Evolutionary conservation across 2,888 invertebrate species (phyloP).

Genomic region (Synergus umbraculus): DNA sequence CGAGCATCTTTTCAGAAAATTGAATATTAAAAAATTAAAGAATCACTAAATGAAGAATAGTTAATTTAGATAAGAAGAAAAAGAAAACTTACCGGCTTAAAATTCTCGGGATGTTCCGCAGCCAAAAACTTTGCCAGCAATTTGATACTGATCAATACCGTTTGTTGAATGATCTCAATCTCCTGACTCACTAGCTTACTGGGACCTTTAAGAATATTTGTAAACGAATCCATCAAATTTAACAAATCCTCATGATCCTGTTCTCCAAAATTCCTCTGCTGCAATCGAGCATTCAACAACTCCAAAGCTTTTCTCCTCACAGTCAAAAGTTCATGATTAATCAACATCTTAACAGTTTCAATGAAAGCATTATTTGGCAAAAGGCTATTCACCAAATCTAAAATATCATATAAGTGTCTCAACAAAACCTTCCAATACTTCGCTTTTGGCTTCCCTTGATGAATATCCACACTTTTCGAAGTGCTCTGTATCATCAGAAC

Average conservation of each 20-base stretch:
- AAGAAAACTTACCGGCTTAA: slow-evolving; percentile 79
- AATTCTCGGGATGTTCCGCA: slow-evolving; percentile 82
- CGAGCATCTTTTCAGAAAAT: slow-evolving; percentile 79
- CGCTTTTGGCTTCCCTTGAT: slow-evolving; percentile 79
- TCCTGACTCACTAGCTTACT: slow-evolving; percentile 80
- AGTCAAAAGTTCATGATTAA: slow-evolving; percentile 84
- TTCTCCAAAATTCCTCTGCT: slow-evolving; percentile 82
- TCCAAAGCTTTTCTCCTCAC: slow-evolving; percentile 91
- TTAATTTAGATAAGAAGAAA: slow-evolving; percentile 3
- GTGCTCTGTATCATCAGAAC: slow-evolving; percentile 84
- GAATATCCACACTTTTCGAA: slow-evolving; percentile 82
- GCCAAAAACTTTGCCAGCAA: slow-evolving; percentile 88
- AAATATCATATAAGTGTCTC: slow-evolving; percentile 85
- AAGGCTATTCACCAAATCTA: slow-evolving; percentile 88
- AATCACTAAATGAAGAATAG: neutral
- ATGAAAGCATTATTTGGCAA: slow-evolving; percentile 90
- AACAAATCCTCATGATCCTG: slow-evolving; percentile 79
- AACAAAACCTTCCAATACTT: slow-evolving; percentile 92
- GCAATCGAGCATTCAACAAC: slow-evolving; percentile 89
- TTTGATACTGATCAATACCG: slow-evolving; percentile 89
- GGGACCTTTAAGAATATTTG: slow-evolving; percentile 81
- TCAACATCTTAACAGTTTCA: slow-evolving; percentile 85
- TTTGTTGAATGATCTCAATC: slow-evolving; percentile 86
- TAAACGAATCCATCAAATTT: slow-evolving; percentile 81
- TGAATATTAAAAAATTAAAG: neutral